Evolutionary conservation across 2,113 vertebrate species (phyloP).

Genomic region (Corythaixoides concolor): DNA sequence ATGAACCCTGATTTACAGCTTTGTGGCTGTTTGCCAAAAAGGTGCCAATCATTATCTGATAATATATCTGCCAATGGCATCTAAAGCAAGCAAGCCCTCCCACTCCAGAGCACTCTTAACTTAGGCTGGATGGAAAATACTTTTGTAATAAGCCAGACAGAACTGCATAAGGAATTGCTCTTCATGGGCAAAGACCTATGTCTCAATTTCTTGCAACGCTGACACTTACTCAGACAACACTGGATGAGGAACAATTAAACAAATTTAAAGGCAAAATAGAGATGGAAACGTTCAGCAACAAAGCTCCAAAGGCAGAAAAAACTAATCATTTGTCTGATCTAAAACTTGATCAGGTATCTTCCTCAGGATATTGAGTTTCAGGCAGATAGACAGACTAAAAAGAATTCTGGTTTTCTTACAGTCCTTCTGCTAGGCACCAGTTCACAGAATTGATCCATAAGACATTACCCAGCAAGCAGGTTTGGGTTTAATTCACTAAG

Average conservation of each 20-base stretch:
- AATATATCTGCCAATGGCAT: neutral
- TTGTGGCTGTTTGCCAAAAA: neutral
- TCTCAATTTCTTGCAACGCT: neutral
- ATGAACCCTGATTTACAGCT: neutral
- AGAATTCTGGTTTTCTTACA: neutral
- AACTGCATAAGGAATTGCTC: neutral
- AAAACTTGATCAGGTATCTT: neutral
- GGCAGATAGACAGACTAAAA: neutral
- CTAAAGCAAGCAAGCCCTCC: neutral
- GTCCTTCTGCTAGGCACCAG: neutral
- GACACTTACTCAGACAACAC: neutral
- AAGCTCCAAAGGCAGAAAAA: neutral
- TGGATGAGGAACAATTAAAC: neutral
- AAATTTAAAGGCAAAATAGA: neutral
- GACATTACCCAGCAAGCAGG: neutral
- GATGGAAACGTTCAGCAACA: neutral
- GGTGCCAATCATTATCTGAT: neutral
- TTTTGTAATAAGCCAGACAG: neutral
- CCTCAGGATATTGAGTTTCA: neutral
- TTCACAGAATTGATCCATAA: neutral
- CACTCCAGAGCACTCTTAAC: neutral
- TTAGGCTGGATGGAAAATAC: neutral
- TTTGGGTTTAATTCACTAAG: neutral
- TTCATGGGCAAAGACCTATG: neutral
- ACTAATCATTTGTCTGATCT: neutral